Conservation (phyloP, 1,140 invertebrate species). For the Heliconius hermathena region DNA sequence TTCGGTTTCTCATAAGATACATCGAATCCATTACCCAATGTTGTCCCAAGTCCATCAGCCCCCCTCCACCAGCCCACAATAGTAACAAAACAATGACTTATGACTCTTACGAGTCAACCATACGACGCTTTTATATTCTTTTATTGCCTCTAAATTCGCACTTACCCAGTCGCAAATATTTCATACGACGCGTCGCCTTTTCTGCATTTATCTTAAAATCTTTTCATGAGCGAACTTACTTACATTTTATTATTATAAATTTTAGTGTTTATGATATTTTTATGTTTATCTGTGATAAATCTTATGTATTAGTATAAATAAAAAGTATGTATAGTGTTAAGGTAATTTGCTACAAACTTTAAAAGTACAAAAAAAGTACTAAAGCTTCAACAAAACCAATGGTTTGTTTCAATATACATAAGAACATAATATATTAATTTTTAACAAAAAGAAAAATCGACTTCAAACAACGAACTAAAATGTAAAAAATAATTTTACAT, state of each 20-base stretch:
- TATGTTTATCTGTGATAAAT: neutral
- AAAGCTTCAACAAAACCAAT: too few relatives aligned
- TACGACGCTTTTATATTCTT: slow-evolving; percentile 67
- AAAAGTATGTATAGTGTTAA: neutral
- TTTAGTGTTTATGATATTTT: slow-evolving; percentile 31
- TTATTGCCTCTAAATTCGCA: slow-evolving; percentile 69
- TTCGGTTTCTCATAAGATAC: slow-evolving; percentile 52
- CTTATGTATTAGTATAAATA: neutral
- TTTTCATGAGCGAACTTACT: slow-evolving; percentile 37
- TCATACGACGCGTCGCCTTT: slow-evolving; percentile 36
- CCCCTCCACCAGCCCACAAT: slow-evolving; percentile 25
- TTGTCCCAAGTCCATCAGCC: slow-evolving; percentile 52
- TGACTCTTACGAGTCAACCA: slow-evolving; percentile 48
- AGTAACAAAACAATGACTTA: slow-evolving; percentile 73
- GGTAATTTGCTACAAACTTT: too few relatives aligned
- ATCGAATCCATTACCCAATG: slow-evolving; percentile 70
- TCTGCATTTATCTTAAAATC: slow-evolving; percentile 46
- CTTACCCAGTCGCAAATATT: slow-evolving; percentile 52
- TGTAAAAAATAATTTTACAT: too few relatives aligned
- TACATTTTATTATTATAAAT: slow-evolving; percentile 30
- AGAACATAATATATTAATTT: too few relatives aligned
- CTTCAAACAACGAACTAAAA: too few relatives aligned
- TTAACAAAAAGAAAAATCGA: too few relatives aligned
- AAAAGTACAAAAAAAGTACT: too few relatives aligned
- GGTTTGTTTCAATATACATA: too few relatives aligned